These are phyloP conservation scores for Mythimna loreyi DNA, from an alignment of 2,888 invertebrate genomes.

Conservation along the genomic window DNA sequence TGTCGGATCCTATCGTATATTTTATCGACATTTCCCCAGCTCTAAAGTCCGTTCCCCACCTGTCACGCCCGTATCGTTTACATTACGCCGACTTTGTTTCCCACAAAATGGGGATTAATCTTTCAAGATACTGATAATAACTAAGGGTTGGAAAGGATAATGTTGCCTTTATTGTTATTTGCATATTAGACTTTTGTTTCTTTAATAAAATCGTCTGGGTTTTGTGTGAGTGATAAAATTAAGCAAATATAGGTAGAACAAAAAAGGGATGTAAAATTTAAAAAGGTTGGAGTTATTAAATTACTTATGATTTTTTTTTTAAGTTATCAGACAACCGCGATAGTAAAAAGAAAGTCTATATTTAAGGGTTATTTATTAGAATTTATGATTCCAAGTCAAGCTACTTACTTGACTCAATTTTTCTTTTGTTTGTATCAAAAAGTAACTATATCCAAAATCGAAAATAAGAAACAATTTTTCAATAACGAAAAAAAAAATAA, in stretches of 20 bases:
- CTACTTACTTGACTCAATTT: no score
- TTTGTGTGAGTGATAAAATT: background rate
- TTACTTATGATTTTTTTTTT: no score
- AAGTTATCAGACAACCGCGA: no score
- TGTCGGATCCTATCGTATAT: background rate
- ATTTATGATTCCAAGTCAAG: no score
- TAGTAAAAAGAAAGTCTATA: no score
- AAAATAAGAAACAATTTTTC: no score
- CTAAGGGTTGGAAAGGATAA: conserved; percentile 32
- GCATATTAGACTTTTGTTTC: conserved; percentile 1
- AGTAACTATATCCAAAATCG: no score
- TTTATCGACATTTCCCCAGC: conserved; percentile 56
- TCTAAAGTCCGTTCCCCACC: conserved; percentile 63
- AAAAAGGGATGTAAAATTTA: no score
- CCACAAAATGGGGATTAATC: conserved; percentile 77
- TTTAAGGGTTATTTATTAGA: no score
- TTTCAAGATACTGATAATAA: conserved; percentile 76
- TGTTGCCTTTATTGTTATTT: conserved; percentile 32
- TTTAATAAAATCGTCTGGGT: background rate
- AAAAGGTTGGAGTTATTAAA: no score
- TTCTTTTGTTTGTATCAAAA: no score
- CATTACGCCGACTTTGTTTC: conserved; percentile 75
- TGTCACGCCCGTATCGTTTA: conserved; percentile 76
- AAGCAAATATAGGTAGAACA: background rate
- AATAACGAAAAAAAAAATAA: no score